A percentile compares a stretch with the other conserved stretches of the same genome.
These are phyloP conservation scores for Geococcyx californianus DNA, from an alignment of 2,113 vertebrate genomes.

Conservation along the genomic window DNA sequence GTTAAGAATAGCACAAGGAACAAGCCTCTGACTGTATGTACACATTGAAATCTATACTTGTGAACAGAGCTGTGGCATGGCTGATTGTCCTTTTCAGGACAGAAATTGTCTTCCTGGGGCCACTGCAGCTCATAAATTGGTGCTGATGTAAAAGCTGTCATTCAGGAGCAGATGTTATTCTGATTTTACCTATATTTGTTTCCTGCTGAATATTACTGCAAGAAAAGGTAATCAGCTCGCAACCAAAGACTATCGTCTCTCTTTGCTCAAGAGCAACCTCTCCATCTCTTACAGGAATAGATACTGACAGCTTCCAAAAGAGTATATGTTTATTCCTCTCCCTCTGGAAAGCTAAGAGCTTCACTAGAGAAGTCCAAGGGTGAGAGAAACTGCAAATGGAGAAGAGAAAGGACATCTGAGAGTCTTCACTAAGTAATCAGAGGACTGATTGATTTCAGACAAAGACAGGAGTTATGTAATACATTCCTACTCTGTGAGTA, in stretches of 20 bases:
- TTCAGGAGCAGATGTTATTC: neutral
- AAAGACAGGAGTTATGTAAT: conserved; percentile 38
- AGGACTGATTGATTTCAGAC: conserved; percentile 14
- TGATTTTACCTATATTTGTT: neutral
- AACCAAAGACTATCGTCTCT: neutral
- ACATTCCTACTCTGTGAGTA: conserved; percentile 44
- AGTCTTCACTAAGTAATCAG: conserved; percentile 5
- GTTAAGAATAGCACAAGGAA: neutral
- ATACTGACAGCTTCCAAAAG: neutral
- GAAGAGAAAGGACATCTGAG: conserved; percentile 20
- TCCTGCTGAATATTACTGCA: neutral
- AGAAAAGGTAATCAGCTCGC: neutral
- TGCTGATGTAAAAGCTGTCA: neutral
- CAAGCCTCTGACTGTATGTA: neutral
- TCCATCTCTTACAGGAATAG: neutral
- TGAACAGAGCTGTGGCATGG: neutral
- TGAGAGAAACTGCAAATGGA: conserved; percentile 10
- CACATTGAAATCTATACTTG: neutral
- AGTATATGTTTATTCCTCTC: neutral
- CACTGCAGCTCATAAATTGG: neutral
- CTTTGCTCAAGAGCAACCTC: neutral
- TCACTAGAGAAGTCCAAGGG: neutral
- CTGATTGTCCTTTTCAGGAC: neutral
- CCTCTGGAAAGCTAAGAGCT: neutral
- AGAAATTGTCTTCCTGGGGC: neutral